Evolutionary conservation across 1,140 invertebrate species (phyloP), one percentile per base, ranked within the genome.

Genomic region (Trichoplusia ni): DNA sequence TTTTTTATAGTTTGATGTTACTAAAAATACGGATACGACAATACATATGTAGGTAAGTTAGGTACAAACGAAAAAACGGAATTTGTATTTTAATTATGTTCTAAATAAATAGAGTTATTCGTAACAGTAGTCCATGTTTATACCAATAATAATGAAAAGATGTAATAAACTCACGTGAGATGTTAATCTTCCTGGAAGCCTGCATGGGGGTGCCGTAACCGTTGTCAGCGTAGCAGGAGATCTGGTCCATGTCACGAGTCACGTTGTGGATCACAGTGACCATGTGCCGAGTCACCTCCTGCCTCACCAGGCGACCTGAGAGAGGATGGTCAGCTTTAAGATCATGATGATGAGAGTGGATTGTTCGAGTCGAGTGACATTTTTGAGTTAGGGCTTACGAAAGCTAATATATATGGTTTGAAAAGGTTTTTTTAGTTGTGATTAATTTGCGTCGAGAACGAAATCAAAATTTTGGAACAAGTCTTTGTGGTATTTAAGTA

Each of bases 221-320:
- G 80, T 97, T 97, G 86, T 96, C 95, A 0, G 95, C 96, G 81
- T 96, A 96, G 84, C 96, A 97, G 0, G 95, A 95, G 35, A 96
- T 95, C 71, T 95, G 93, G 76, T 95, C 94, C 94, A 97, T 96
- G 80, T 96, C 95, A 3, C 94, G 89, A 0, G 94, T 95, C 1
- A 97, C 94, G 81, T 96, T 96, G 70, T 95, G 93, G 38, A 97
- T 94, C 7, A 95, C 94, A 0, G 95, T 95, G 7, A 96, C 95
- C 93, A 97, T 95, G 82, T 96, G 95, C 1, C 95, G 91, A 0
- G 95, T 95, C 14, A 93, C 93, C 61, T 96, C 95, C 85, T 95
- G 94, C 6, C 94, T 90, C 9, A 96, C 93, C 3, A 96, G 89
- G 62, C 95, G 92, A 29, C 95, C 95, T 91, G 71, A 4, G 44